Evolutionary conservation across 2,113 vertebrate genomes (phyloP).

Genomic region (Enhydra lutris): DNA sequence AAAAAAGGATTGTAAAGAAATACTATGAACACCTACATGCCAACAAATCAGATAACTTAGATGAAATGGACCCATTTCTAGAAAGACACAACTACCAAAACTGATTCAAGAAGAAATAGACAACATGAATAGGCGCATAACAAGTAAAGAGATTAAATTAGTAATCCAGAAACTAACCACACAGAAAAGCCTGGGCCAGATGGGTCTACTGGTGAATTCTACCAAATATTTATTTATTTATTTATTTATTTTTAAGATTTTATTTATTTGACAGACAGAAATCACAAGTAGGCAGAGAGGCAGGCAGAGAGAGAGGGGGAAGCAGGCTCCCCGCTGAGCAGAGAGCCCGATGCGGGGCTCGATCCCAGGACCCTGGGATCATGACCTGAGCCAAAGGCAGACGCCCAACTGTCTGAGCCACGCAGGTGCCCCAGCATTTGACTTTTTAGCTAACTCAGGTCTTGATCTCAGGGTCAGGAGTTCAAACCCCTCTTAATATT

Average conservation of each 20-base stretch:
- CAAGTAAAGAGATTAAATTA: neutral
- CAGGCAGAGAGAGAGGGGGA: too few species aligned
- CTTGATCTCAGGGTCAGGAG: neutral
- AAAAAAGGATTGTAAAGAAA: neutral
- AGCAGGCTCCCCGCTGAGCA: too few species aligned
- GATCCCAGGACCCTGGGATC: too few species aligned
- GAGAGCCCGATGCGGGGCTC: too few species aligned
- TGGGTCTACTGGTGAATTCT: neutral
- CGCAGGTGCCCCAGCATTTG: too few species aligned
- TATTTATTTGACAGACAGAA: too few species aligned
- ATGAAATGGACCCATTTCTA: neutral
- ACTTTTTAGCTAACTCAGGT: neutral
- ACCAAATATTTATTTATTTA: neutral
- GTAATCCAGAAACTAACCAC: neutral
- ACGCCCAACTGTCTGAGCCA: too few species aligned
- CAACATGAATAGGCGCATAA: neutral
- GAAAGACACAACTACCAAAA: neutral
- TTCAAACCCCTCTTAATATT: neutral
- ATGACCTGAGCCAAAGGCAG: too few species aligned
- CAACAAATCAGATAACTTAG: neutral
- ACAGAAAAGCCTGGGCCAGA: neutral
- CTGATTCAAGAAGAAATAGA: neutral
- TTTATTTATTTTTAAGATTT: too few species aligned
- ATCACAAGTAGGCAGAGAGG: too few species aligned
- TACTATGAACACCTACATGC: neutral